Conservation (phyloP, 2,113 vertebrate genomes). For the Petromus typicus region DNA sequence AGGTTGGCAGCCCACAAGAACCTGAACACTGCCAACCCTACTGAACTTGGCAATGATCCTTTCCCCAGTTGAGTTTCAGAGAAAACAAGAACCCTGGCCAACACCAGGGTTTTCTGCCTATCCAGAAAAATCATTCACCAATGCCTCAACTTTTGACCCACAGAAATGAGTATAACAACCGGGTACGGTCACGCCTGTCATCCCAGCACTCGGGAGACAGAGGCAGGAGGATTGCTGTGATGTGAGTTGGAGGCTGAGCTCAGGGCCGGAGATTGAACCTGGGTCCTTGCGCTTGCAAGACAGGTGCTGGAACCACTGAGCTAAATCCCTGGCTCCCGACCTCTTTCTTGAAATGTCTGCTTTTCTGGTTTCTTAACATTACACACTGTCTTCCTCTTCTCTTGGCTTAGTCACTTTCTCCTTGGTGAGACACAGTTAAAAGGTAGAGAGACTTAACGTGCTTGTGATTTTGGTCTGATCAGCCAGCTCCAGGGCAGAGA, state of each 20-base stretch:
- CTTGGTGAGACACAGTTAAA: not conserved
- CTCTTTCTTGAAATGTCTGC: not conserved
- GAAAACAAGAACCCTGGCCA: not conserved
- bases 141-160: not conserved
- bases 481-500: not conserved
- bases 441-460: not conserved
- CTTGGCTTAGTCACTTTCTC: not conserved
- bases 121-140: not conserved
- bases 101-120: not conserved
- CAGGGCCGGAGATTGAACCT: too few relatives aligned
- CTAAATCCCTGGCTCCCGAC: too few relatives aligned
- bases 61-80: not conserved
- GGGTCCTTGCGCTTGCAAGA: too few relatives aligned
- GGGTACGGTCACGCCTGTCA: too few relatives aligned
- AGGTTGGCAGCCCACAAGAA: not conserved
- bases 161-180: not conserved
- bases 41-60: not conserved
- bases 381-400: not conserved
- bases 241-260: too few relatives aligned
- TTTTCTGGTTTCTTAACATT: not conserved
- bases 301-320: too few relatives aligned
- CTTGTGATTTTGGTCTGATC: not conserved
- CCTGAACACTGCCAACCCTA: not conserved
- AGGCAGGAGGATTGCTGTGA: too few relatives aligned
- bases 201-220: too few relatives aligned